phyloP scores from a whole-genome alignment of 2,113 vertebrate species.

The Lepus americanus region DNA sequence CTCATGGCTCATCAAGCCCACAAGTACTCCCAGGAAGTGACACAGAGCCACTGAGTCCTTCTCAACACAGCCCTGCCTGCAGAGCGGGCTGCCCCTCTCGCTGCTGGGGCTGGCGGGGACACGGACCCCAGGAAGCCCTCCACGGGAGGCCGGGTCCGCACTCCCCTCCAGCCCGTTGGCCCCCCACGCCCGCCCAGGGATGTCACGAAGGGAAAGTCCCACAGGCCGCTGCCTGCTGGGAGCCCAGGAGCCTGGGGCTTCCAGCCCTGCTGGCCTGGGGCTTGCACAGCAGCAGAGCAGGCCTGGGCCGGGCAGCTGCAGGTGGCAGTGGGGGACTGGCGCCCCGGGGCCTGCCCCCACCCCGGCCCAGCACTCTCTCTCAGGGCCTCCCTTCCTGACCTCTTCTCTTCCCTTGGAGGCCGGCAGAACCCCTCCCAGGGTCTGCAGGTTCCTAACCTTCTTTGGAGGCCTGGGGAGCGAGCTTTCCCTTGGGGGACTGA shows the following conservation, averaged over 20 bases:
- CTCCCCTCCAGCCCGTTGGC: no score
- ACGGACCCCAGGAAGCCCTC: not conserved
- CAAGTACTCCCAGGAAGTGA: not conserved
- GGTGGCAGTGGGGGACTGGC: no score
- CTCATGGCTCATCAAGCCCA: not conserved
- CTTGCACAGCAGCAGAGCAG: no score
- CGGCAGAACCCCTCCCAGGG: not conserved
- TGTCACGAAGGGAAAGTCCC: conserved; percentile 41
- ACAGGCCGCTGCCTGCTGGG: no score
- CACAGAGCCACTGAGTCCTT: not conserved
- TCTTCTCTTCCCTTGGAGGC: not conserved
- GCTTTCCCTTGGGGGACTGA: not conserved
- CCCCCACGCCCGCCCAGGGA: conserved; percentile 58
- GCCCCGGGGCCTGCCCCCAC: not conserved
- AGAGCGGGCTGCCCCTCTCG: no score
- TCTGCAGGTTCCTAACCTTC: not conserved
- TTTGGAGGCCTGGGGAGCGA: not conserved
- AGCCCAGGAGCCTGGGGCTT: not conserved
- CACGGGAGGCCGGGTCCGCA: not conserved
- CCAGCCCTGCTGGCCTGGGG: not conserved
- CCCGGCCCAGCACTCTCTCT: no score
- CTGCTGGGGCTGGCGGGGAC: not conserved
- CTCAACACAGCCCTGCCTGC: not conserved
- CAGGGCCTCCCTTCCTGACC: not conserved
- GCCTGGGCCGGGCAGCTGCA: no score